Evolutionary conservation across 2,113 vertebrate species (phyloP).

Genomic region (Anser brachyrhynchus): DNA sequence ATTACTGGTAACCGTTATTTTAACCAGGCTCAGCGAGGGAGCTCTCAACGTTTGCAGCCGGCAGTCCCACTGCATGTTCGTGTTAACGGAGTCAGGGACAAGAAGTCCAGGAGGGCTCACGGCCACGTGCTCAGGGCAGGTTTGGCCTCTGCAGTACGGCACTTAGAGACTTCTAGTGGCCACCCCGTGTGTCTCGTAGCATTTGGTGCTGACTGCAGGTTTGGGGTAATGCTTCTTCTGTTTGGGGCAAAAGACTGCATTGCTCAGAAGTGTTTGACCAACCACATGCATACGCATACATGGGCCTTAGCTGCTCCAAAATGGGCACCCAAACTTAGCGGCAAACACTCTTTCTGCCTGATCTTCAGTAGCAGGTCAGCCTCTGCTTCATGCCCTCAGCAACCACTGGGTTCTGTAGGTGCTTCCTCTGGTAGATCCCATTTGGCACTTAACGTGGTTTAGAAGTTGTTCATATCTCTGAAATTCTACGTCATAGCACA

Average conservation of each 20-base stretch:
- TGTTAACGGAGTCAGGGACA: neutral
- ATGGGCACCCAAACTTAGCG: neutral
- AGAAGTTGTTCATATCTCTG: neutral
- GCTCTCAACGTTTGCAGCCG: neutral
- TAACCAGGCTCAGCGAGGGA: neutral
- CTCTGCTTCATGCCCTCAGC: neutral
- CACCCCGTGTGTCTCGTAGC: accelerated
- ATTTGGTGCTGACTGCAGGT: neutral
- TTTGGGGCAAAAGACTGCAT: neutral
- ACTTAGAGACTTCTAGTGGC: neutral
- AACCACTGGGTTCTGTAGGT: neutral
- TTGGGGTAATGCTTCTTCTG: neutral
- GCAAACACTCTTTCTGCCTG: neutral
- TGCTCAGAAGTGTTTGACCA: neutral
- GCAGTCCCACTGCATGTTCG: neutral
- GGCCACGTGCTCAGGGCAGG: neutral
- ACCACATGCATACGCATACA: neutral
- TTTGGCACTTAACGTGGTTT: neutral
- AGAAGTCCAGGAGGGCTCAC: neutral
- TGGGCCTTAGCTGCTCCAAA: neutral
- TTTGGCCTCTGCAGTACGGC: neutral
- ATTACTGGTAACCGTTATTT: neutral
- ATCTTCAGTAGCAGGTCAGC: neutral
- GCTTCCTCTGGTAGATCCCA: neutral
- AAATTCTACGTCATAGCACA: neutral